A percentile compares a stretch with the other conserved stretches of the same genome.
Conservation (phyloP, 2,888 invertebrate species). For the Folsomia candida region DNA sequence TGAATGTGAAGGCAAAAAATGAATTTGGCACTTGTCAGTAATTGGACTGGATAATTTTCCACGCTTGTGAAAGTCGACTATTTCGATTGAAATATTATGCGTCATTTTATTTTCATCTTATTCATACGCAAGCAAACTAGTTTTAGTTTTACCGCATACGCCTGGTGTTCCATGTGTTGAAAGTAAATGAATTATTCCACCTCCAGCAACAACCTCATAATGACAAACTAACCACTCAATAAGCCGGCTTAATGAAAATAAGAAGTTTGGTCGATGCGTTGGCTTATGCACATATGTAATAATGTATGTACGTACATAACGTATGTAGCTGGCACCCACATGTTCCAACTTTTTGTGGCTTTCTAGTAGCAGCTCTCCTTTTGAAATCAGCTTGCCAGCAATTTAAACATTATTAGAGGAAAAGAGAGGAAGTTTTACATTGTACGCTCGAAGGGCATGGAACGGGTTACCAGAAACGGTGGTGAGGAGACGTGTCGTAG, state of each 20-base stretch:
- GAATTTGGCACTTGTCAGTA: constrained; percentile 32
- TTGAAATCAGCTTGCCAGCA: not conserved
- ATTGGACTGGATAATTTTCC: constrained; percentile 45
- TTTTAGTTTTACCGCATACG: not conserved
- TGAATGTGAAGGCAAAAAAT: constrained; percentile 1
- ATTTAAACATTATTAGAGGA: not conserved
- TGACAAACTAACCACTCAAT: not conserved
- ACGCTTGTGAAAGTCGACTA: constrained; percentile 44
- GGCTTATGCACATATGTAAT: no score
- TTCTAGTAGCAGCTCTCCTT: not conserved
- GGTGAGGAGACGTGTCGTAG: constrained; percentile 32
- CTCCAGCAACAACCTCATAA: not conserved
- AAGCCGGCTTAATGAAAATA: not conserved
- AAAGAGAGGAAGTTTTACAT: not conserved
- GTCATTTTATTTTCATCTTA: constrained; percentile 2
- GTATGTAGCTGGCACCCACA: constrained; percentile 5
- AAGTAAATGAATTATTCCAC: not conserved
- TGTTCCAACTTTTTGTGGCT: not conserved
- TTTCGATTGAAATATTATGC: constrained; percentile 32
- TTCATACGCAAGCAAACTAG: constrained; percentile 14
- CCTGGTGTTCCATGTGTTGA: constrained; percentile 3
- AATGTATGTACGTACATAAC: not conserved
- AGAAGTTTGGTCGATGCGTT: not conserved
- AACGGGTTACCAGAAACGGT: not conserved
- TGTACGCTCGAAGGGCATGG: not conserved